A percentile compares a stretch with the other conserved stretches of the same genome.
Evolutionary conservation across 2,797 vertebrate genomes (phyloP).

Genomic region (Acrossocheilus wenchowensis): DNA sequence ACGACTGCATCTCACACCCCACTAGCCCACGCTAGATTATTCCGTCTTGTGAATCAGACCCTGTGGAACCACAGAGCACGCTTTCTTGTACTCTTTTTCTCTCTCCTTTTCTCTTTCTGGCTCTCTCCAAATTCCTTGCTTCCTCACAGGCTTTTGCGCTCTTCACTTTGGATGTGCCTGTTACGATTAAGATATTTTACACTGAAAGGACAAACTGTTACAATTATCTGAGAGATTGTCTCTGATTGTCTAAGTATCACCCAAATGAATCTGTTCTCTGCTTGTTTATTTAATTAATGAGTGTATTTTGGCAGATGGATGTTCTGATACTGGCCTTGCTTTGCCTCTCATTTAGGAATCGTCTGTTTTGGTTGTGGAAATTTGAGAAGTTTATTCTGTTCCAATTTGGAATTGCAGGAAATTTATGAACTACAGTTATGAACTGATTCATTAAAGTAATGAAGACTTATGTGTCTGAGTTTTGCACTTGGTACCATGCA

Average conservation of each 20-base stretch:
- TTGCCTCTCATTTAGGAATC: constrained; percentile 47
- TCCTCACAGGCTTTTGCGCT: background rate
- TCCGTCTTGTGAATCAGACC: constrained; percentile 45
- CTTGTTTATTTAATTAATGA: constrained; percentile 60
- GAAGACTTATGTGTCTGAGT: constrained; percentile 40
- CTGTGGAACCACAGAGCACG: constrained; percentile 46
- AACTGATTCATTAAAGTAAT: constrained; percentile 18
- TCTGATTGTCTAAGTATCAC: constrained; percentile 56
- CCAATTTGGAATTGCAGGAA: constrained; percentile 30
- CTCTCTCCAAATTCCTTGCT: background rate
- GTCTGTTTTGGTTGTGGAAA: constrained; percentile 51
- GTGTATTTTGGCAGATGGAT: constrained; percentile 64
- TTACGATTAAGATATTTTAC: constrained; percentile 6
- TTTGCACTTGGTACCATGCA: constrained; percentile 45
- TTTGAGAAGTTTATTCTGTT: constrained; percentile 50
- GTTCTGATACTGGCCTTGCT: constrained; percentile 33
- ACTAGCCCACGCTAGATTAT: constrained; percentile 50
- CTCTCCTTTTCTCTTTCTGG: background rate
- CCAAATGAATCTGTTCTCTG: constrained; percentile 55
- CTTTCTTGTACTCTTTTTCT: constrained; percentile 1
- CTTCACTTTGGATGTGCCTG: background rate
- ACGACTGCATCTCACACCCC: constrained; percentile 58
- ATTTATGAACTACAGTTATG: constrained; percentile 15
- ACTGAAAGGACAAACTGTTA: constrained; percentile 30
- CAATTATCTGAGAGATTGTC: constrained; percentile 44